Conservation (phyloP, 2,888 invertebrate genomes). For the Mactromeris polynyma region DNA sequence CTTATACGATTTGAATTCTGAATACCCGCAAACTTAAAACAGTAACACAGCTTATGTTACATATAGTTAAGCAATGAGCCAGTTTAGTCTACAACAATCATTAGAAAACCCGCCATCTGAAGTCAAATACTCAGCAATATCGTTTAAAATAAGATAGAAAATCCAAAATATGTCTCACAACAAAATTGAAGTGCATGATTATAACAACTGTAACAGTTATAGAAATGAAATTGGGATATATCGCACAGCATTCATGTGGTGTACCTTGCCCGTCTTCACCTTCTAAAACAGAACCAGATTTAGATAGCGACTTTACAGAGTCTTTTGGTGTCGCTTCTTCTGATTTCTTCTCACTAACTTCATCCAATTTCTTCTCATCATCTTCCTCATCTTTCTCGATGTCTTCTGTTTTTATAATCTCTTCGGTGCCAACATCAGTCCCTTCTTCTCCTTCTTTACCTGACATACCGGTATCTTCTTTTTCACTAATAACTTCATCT, state of each 20-base stretch:
- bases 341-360: conserved; percentile 21
- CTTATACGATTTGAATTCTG: too few relatives aligned
- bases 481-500: background rate
- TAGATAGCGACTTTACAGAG: conserved; percentile 30
- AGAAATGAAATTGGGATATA: background rate
- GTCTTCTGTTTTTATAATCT: conserved; percentile 23
- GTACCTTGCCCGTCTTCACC: conserved; percentile 42
- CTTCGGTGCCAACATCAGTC: conserved; percentile 30
- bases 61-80: too few relatives aligned
- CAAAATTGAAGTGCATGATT: conserved; percentile 19
- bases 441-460: conserved; percentile 26
- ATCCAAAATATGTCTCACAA: background rate
- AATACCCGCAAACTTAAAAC: too few relatives aligned
- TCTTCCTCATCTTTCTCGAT: conserved; percentile 20
- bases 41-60: too few relatives aligned
- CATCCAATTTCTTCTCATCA: conserved; percentile 28
- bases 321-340: conserved; percentile 37
- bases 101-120: too few relatives aligned
- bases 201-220: background rate
- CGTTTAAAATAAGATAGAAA: background rate
- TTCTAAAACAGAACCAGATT: conserved; percentile 33
- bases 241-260: conserved; percentile 1
- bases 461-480: background rate
- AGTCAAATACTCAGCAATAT: too few relatives aligned
- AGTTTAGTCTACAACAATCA: too few relatives aligned